phyloP scores from a whole-genome alignment of 2,888 invertebrate species.

The Noctua fimbriata region DNA sequence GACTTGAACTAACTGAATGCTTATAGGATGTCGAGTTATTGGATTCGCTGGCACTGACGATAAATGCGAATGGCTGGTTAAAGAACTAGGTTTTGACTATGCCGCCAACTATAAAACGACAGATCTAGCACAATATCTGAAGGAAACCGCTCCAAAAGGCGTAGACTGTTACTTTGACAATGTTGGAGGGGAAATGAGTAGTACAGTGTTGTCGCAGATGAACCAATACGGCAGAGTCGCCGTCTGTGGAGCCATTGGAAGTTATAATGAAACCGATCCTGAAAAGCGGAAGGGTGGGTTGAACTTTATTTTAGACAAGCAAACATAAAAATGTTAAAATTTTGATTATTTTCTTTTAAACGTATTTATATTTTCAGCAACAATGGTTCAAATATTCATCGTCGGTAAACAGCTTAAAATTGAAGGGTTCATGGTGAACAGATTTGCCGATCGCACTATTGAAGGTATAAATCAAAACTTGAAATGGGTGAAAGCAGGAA shows the following conservation, averaged over 20 bases:
- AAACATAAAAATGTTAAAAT: not conserved
- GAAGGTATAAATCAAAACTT: constrained; percentile 91
- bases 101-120: constrained; percentile 93
- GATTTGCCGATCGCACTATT: constrained; percentile 88
- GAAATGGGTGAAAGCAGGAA: constrained; percentile 92
- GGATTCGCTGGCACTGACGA: constrained; percentile 93
- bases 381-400: constrained; percentile 88
- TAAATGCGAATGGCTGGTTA: constrained; percentile 92
- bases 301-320: not conserved
- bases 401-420: constrained; percentile 91
- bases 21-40: constrained; percentile 91
- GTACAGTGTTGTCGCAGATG: constrained; percentile 91
- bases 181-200: constrained; percentile 92
- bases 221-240: constrained; percentile 91
- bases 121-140: constrained; percentile 88
- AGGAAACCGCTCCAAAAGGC: constrained; percentile 92
- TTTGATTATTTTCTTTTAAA: not conserved
- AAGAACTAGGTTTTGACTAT: constrained; percentile 92
- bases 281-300: constrained; percentile 84
- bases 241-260: constrained; percentile 92
- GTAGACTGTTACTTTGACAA: constrained; percentile 95
- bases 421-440: constrained; percentile 91
- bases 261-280: constrained; percentile 90
- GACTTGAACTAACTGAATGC: not conserved
- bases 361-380: constrained; percentile 72